These are phyloP conservation scores for Colinus virginianus DNA, from an alignment of 2,113 vertebrate genomes.

Conservation along the genomic window DNA sequence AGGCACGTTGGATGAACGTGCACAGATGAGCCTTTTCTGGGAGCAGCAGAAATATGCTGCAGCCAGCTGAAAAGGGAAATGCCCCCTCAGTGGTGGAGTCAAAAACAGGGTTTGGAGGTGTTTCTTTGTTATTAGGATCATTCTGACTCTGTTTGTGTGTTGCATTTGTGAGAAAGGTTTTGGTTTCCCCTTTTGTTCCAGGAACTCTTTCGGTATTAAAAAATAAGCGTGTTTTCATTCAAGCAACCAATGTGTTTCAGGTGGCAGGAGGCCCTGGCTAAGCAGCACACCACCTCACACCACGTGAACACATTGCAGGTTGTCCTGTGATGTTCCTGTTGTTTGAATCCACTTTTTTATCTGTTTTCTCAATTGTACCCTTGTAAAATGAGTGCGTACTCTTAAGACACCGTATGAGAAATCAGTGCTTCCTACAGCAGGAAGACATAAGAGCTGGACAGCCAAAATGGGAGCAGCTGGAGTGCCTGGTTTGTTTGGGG, in stretches of 20 bases:
- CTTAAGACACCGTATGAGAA: neutral
- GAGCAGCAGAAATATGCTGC: neutral
- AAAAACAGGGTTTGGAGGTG: neutral
- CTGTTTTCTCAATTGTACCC: neutral
- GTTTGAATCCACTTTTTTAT: neutral
- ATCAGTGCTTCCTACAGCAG: neutral
- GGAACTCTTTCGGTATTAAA: neutral
- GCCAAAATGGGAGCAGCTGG: neutral
- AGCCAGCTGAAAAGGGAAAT: neutral
- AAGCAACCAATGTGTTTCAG: neutral
- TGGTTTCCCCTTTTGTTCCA: neutral
- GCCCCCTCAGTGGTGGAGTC: neutral
- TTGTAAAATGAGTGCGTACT: neutral
- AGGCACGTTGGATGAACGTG: neutral
- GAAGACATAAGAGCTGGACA: neutral
- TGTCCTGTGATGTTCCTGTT: neutral
- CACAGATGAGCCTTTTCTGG: neutral
- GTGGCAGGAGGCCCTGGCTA: neutral
- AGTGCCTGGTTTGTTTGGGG: neutral
- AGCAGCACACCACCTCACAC: neutral
- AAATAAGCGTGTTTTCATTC: neutral
- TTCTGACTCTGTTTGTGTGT: neutral
- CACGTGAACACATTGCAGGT: neutral
- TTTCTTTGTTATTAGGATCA: neutral
- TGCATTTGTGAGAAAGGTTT: neutral